Evolutionary conservation across 2,797 vertebrate genomes (phyloP).

Genomic region (Chaunax sp.): DNA sequence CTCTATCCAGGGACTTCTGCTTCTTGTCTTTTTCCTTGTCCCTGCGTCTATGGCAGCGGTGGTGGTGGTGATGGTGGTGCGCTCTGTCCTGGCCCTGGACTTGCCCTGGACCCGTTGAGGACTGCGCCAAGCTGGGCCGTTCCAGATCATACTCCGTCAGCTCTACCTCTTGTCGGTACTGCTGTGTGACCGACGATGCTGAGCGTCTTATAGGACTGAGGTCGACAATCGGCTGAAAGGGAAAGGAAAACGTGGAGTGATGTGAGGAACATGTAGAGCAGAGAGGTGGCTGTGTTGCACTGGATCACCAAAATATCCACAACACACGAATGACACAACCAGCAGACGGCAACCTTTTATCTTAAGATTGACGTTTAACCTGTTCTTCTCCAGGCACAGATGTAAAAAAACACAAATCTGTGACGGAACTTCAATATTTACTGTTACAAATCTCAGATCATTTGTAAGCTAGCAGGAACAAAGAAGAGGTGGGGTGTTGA

Average conservation of each 20-base stretch:
- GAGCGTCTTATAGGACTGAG: slow-evolving; percentile 95
- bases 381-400: slow-evolving; percentile 60
- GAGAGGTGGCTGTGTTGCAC: slow-evolving; percentile 4
- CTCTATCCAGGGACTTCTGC: slow-evolving; percentile 90
- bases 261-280: background rate
- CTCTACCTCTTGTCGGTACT: slow-evolving; percentile 79
- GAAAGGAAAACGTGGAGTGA: slow-evolving; percentile 13
- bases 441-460: slow-evolving; percentile 22
- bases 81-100: slow-evolving; percentile 76
- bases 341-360: slow-evolving; percentile 52
- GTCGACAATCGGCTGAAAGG: slow-evolving; percentile 88
- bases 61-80: slow-evolving; percentile 88
- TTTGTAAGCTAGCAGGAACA: slow-evolving; percentile 38
- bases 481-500: slow-evolving; percentile 57
- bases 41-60: slow-evolving; percentile 84
- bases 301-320: slow-evolving; percentile 60
- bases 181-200: slow-evolving; percentile 90
- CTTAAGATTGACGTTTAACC: slow-evolving; percentile 48
- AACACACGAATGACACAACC: slow-evolving; percentile 60
- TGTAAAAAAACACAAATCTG: slow-evolving; percentile 29
- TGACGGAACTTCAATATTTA: slow-evolving; percentile 39
- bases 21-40: slow-evolving; percentile 93
- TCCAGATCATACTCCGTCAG: slow-evolving; percentile 88
- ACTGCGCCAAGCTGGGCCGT: slow-evolving; percentile 62
- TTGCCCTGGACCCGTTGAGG: slow-evolving; percentile 20